phyloP scores from a whole-genome alignment of 1,140 invertebrate species.

The Orius laevigatus region DNA sequence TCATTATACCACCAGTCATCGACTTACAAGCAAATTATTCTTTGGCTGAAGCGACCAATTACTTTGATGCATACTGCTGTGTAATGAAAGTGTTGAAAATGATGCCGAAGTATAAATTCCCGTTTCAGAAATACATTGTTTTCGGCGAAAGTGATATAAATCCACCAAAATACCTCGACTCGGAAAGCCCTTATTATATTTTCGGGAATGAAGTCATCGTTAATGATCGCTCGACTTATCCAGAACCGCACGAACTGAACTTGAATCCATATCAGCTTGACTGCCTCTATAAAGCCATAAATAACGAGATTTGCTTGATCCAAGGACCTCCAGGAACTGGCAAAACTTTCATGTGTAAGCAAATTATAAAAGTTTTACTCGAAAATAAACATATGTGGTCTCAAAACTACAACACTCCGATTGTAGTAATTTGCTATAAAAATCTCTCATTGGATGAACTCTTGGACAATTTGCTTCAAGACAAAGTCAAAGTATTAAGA shows the following conservation, averaged over 20 bases:
- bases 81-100: conserved; percentile 41
- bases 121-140: conserved; percentile 46
- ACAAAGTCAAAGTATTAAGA: conserved; percentile 42
- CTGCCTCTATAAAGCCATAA: conserved; percentile 40
- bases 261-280: conserved; percentile 39
- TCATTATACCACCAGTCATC: conserved; percentile 25
- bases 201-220: conserved; percentile 15
- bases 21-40: conserved; percentile 29
- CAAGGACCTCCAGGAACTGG: conserved; percentile 69
- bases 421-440: conserved; percentile 67
- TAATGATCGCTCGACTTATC: conserved; percentile 27
- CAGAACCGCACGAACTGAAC: conserved; percentile 25
- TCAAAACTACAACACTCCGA: conserved; percentile 27
- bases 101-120: conserved; percentile 33
- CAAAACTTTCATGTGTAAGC: conserved; percentile 58
- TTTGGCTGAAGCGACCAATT: conserved; percentile 48
- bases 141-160: conserved; percentile 24
- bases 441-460: conserved; percentile 85
- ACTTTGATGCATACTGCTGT: conserved; percentile 50
- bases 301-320: conserved; percentile 49
- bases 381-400: conserved; percentile 27
- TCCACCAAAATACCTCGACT: conserved; percentile 19
- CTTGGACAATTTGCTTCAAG: conserved; percentile 46
- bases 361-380: conserved; percentile 42
- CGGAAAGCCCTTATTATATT: conserved; percentile 8